Evolutionary conservation across 2,113 vertebrate species (phyloP), one percentile per base, ranked within the genome.

Genomic region (Urocitellus parryii): DNA sequence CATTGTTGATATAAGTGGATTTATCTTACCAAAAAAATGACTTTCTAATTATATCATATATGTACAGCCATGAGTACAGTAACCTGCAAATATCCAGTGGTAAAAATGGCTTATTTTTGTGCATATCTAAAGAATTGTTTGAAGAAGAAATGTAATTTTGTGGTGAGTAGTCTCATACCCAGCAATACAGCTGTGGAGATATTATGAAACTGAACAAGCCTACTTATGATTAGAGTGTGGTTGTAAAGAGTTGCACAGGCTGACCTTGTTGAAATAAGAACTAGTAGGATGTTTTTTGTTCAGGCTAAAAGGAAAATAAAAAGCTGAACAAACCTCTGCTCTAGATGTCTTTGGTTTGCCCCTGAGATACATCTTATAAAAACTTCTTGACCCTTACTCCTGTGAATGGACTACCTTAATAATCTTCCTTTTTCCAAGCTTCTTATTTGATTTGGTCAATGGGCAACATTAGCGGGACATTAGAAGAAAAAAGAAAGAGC

Each of bases 11-110:
- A 68, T 67, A 67, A 74, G 39, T 61, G 9, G 32, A 61, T 68
- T 78, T 81, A 88, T 72, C 32, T 85, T 92, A 34, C 13, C 27
- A 79, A 8, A 88, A 88, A 91, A 88, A 88, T 51, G 45, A 67
- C 53, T 72, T 78, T 1, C 42, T 63, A 63, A 72, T 83, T 63
- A 42, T 88, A 4, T 24, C 18, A 67, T 48, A 24, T 22, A 18
- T 39, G 79, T 61, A 48, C 27, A 74, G 32, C 5, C 2, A 85
- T 94, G 79, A 84, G 79, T 84, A 88, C 72, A 5, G 32, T 58
- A 90, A 65, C 32, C 34, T n/a, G 11, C 16, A 77, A 88, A 39
- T 22, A 10, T 17, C 9, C n/a, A 56, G 25, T 81, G 11, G 32
- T 39, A 93, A 70, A 51, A 72, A 72, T 86, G 24, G 34, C 74